Conservation (phyloP, 1,140 invertebrate species). For the Zaprionus kolodkinae region DNA sequence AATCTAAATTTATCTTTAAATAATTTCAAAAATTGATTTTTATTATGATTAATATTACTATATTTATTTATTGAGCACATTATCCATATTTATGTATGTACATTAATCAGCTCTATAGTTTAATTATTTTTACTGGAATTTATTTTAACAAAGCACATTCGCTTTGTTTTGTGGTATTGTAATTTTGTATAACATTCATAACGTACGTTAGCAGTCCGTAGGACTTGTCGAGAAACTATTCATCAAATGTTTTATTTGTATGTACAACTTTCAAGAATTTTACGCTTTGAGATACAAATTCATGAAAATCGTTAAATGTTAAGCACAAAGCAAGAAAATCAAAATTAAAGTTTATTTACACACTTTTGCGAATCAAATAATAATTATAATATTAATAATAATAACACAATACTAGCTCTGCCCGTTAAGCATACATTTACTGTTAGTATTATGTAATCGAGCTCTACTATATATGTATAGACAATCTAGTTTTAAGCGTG, state of each 20-base stretch:
- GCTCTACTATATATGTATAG: slow-evolving; percentile 64
- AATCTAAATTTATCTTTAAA: slow-evolving; percentile 48
- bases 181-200: slow-evolving; percentile 37
- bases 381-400: slow-evolving; percentile 10
- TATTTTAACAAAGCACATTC: slow-evolving; percentile 1
- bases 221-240: slow-evolving; percentile 17
- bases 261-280: slow-evolving; percentile 32
- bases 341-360: slow-evolving; percentile 63
- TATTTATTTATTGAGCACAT: slow-evolving; percentile 26
- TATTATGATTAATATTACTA: slow-evolving; percentile 3
- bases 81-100: slow-evolving; percentile 10
- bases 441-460: slow-evolving; percentile 75
- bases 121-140: slow-evolving; percentile 15
- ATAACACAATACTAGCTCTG: slow-evolving; percentile 20
- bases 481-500: slow-evolving; percentile 55
- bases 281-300: slow-evolving; percentile 48
- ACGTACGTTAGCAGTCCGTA: slow-evolving; percentile 16
- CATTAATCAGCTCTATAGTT: slow-evolving; percentile 20
- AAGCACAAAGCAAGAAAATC: slow-evolving; percentile 71
- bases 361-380: slow-evolving; percentile 30
- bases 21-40: slow-evolving; percentile 50
- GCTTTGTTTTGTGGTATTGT: slow-evolving; percentile 25
- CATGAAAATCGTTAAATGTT: slow-evolving; percentile 56
- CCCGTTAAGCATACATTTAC: slow-evolving; percentile 53
- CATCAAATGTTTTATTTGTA: slow-evolving; percentile 24